Evolutionary conservation across 2,113 vertebrate genomes (phyloP).

Genomic region (Nothoprocta pentlandii): DNA sequence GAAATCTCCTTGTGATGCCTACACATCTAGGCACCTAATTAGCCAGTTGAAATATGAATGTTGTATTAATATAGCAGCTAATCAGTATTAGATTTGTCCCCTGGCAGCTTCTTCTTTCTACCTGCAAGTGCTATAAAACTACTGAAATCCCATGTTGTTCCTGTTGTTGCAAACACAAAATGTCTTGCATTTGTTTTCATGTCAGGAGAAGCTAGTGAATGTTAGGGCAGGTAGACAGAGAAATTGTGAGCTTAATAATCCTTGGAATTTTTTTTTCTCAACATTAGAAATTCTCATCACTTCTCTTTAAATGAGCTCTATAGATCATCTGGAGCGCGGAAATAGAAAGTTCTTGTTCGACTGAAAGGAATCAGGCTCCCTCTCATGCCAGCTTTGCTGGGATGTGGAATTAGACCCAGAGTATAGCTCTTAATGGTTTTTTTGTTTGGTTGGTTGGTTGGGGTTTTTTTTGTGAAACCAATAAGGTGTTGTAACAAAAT

Average conservation of each 20-base stretch:
- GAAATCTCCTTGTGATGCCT: background rate
- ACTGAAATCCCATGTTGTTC: background rate
- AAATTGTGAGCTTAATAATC: background rate
- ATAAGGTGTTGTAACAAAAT: background rate
- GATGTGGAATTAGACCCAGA: background rate
- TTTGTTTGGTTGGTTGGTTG: too few relatives aligned
- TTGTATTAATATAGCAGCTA: background rate
- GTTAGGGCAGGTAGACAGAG: background rate
- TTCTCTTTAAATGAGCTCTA: background rate
- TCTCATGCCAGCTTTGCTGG: background rate
- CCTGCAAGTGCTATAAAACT: background rate
- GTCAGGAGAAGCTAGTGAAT: background rate
- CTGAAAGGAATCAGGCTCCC: background rate
- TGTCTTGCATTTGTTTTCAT: background rate
- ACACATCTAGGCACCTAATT: background rate
- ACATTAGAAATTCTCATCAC: background rate
- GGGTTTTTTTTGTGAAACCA: background rate
- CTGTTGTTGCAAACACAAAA: background rate
- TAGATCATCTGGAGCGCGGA: background rate
- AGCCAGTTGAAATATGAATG: background rate
- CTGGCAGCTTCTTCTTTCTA: background rate
- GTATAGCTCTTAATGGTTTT: background rate
- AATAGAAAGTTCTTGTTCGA: background rate
- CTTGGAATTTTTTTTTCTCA: background rate
- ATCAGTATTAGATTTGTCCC: background rate